Conservation (phyloP, 2,113 vertebrate species). For the Artemisiospiza belli region DNA sequence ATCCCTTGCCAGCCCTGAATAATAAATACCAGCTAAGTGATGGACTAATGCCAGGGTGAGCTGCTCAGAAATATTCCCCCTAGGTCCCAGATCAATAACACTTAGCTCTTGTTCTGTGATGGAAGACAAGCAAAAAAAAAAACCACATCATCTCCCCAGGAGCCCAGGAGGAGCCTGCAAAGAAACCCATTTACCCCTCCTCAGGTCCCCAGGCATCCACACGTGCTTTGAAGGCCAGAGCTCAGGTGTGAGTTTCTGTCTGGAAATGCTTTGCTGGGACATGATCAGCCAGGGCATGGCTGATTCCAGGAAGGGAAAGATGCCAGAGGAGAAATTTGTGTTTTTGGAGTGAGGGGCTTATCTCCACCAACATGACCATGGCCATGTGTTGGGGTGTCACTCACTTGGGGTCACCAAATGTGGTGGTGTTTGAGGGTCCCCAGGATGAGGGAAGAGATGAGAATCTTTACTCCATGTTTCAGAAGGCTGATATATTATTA, state of each 20-base stretch:
- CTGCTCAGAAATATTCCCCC: conserved; percentile 78
- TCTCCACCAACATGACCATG: background rate
- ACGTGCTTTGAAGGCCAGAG: background rate
- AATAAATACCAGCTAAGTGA: conserved; percentile 82
- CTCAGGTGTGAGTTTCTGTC: background rate
- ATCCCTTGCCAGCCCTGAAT: conserved; percentile 79
- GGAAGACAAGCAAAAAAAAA: conserved; percentile 78
- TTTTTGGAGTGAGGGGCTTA: background rate
- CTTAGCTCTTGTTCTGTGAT: conserved; percentile 82
- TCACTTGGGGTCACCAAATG: too few species aligned
- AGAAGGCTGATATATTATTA: too few species aligned
- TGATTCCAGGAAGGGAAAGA: background rate
- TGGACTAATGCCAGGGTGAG: conserved; percentile 78
- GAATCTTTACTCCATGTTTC: too few species aligned
- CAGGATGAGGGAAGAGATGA: too few species aligned
- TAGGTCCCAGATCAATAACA: conserved; percentile 83
- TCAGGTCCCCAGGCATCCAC: background rate
- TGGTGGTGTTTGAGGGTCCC: too few species aligned
- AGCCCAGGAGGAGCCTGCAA: conserved; percentile 44
- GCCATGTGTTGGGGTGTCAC: too few species aligned
- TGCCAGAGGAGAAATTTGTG: background rate
- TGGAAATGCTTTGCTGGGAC: background rate
- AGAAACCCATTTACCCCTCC: conserved; percentile 22
- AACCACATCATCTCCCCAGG: conserved; percentile 78
- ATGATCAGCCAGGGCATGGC: background rate